These are phyloP conservation scores for Coptotermes formosanus DNA, from an alignment of 1,140 invertebrate species.

Conservation along the genomic window DNA sequence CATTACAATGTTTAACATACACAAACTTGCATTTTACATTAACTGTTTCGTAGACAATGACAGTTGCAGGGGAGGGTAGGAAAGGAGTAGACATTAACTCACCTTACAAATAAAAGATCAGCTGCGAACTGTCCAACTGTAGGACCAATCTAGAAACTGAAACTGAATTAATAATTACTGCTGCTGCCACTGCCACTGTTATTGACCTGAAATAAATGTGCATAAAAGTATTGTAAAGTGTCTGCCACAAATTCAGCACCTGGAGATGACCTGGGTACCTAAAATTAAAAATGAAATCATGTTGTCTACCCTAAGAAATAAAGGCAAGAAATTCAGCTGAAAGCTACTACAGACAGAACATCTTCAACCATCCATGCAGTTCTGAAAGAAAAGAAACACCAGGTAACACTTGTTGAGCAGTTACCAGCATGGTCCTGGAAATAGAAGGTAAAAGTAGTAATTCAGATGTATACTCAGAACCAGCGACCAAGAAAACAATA, in stretches of 20 bases:
- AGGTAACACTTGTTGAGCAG: background rate
- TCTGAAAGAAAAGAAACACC: background rate
- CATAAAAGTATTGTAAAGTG: background rate
- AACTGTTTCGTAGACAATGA: background rate
- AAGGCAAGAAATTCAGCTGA: no score
- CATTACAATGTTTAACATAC: background rate
- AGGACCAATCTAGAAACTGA: background rate
- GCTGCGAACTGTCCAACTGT: background rate
- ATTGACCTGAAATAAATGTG: background rate
- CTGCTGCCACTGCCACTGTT: background rate
- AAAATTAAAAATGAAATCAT: background rate
- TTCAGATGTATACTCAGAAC: no score
- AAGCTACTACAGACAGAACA: no score
- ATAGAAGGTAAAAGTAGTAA: no score
- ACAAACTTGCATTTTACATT: background rate
- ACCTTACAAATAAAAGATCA: background rate
- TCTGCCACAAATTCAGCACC: background rate
- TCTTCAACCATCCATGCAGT: background rate
- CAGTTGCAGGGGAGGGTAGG: background rate
- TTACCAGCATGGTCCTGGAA: no score
- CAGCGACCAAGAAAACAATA: no score
- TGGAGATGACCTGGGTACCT: background rate
- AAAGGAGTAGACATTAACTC: background rate
- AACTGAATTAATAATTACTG: background rate
- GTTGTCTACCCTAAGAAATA: background rate